These are phyloP conservation scores for Ictalurus punctatus DNA, from an alignment of 2,113 vertebrate genomes.

Conservation along the genomic window DNA sequence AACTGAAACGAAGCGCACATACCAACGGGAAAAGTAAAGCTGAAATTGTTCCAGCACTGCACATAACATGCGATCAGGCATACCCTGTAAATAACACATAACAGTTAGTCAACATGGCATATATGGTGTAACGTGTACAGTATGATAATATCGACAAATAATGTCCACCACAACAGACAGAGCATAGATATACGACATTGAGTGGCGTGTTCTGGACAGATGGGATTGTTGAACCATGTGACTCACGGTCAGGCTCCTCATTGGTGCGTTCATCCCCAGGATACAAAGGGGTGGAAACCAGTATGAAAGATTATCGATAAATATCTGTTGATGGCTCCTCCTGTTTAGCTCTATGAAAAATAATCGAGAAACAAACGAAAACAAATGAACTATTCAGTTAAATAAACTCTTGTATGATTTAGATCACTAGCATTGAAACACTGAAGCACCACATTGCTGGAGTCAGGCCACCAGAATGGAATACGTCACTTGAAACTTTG, in stretches of 20 bases:
- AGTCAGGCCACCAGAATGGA: neutral
- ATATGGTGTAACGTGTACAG: slow-evolving; percentile 73
- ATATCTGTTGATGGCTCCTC: slow-evolving; percentile 44
- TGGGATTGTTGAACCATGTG: slow-evolving; percentile 59
- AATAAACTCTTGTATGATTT: neutral
- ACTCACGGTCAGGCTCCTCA: slow-evolving; percentile 86
- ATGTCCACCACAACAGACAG: slow-evolving; percentile 78
- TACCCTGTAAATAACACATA: slow-evolving; percentile 84
- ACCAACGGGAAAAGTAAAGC: slow-evolving; percentile 85
- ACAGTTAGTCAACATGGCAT: slow-evolving; percentile 83
- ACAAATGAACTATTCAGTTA: neutral
- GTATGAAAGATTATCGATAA: slow-evolving; percentile 52
- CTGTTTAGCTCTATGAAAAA: slow-evolving; percentile 12
- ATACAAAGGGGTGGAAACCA: slow-evolving; percentile 71
- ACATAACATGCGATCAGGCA: slow-evolving; percentile 87
- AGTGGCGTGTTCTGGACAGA: slow-evolving; percentile 69
- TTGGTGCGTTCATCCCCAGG: slow-evolving; percentile 82
- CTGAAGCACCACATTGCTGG: neutral
- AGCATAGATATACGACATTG: slow-evolving; percentile 75
- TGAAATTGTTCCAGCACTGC: slow-evolving; percentile 85
- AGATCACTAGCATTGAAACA: neutral
- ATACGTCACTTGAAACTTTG: neutral
- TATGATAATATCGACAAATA: slow-evolving; percentile 73
- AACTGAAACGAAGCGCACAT: slow-evolving; percentile 83
- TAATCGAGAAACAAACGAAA: neutral